Percentiles rank a stretch among this genome's conserved stretches.
Conservation (phyloP, 1,140 invertebrate species). For the Brachionus plicatilis region DNA sequence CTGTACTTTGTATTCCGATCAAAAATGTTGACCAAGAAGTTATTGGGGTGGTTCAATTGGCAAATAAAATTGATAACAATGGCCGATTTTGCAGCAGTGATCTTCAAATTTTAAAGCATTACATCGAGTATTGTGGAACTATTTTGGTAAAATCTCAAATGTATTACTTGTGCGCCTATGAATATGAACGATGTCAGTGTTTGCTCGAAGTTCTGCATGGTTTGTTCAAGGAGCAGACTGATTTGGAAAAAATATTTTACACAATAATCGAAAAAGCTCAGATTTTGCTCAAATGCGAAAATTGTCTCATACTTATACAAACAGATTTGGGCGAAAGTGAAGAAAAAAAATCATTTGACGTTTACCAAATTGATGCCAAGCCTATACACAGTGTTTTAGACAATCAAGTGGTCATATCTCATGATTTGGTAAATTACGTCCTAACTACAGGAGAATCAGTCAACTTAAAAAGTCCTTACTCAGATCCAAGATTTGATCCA, state of each 20-base stretch:
- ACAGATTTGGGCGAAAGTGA: constrained; percentile 45
- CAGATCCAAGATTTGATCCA: constrained; percentile 70
- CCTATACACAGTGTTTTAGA: constrained; percentile 41
- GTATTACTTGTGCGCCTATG: constrained; percentile 55
- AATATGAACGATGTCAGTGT: constrained; percentile 58
- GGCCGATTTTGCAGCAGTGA: constrained; percentile 50
- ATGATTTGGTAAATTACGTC: constrained; percentile 84
- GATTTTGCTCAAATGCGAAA: constrained; percentile 57
- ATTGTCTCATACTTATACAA: constrained; percentile 54
- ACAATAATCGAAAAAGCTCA: constrained; percentile 59
- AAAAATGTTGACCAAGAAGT: constrained; percentile 91
- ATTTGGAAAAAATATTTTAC: constrained; percentile 57
- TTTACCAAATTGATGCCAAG: constrained; percentile 55
- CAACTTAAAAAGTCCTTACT: constrained; percentile 89
- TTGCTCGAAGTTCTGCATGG: constrained; percentile 59
- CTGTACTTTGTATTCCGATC: constrained; percentile 71
- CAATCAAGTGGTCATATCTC: not conserved
- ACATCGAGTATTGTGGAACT: constrained; percentile 58
- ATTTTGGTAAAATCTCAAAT: constrained; percentile 58
- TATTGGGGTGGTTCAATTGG: constrained; percentile 91
- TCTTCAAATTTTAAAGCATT: constrained; percentile 57
- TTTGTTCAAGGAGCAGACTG: constrained; percentile 59
- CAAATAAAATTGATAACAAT: constrained; percentile 64
- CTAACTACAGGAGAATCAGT: constrained; percentile 82
- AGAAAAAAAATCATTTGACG: constrained; percentile 53